phyloP scores from a whole-genome alignment of 2,888 invertebrate species.

The Hemistola chrysoprasaria region DNA sequence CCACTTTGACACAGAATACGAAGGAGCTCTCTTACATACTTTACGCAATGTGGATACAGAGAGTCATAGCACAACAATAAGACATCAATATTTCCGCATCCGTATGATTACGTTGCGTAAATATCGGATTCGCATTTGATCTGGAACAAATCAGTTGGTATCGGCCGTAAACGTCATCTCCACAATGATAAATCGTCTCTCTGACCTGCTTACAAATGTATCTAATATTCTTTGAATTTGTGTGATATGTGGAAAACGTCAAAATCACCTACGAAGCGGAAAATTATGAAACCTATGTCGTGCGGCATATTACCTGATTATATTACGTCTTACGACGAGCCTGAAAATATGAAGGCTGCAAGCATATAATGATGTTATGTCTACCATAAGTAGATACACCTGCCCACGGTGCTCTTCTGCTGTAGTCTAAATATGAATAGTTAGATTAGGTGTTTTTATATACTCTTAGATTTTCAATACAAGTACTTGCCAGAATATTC shows the following conservation, averaged over 20 bases:
- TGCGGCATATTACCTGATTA: slow-evolving; percentile 2
- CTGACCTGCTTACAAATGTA: slow-evolving; percentile 58
- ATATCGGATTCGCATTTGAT: slow-evolving; percentile 62
- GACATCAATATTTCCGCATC: slow-evolving; percentile 36
- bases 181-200: slow-evolving; percentile 57
- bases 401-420: no score
- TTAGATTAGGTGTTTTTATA: no score
- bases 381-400: no score
- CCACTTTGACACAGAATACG: slow-evolving; percentile 3
- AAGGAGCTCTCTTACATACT: background rate
- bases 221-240: slow-evolving; percentile 33
- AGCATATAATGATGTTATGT: slow-evolving; percentile 1
- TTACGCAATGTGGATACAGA: slow-evolving; percentile 17
- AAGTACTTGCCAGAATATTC: no score
- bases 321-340: background rate
- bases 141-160: slow-evolving; percentile 62
- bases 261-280: slow-evolving; percentile 31
- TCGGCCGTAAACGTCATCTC: slow-evolving; percentile 59
- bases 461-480: no score
- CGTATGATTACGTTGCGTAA: slow-evolving; percentile 49
- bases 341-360: slow-evolving; percentile 2
- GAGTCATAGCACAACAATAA: slow-evolving; percentile 25
- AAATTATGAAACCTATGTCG: slow-evolving; percentile 16
- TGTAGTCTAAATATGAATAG: no score
- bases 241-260: slow-evolving; percentile 21